Base-by-base conservation (phyloP, 1,140 invertebrate species). In the Gryon sp. region DNA sequence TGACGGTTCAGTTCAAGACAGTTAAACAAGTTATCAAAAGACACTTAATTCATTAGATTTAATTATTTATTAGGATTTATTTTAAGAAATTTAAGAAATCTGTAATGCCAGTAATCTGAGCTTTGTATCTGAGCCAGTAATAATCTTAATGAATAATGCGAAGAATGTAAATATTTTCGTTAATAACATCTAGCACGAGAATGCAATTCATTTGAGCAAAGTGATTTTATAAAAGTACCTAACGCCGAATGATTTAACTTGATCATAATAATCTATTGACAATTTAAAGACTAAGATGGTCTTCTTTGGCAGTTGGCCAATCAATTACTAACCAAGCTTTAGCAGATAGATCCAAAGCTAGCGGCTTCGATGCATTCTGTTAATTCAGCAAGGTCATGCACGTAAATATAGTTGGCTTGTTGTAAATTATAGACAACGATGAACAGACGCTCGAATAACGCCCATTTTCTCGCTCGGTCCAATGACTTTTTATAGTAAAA, bases 371-470 rank as follows among this genome's bases (percentile, higher is more conserved):
- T 62, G 55, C 48, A 55, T 66, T 75, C 62, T 15, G 72, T 75
- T 75, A 75, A 75, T 75, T 66, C 24, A 40, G 52, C 70, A 74
- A 74, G 70, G 70, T 66, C 70, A 60, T 22, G n/a, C 32, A 30
- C 53, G 18, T 60, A 74, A 74, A 74, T 75, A 62, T 75, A 62
- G 46, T 52, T 22, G 14, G 18, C n/a, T 50, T 46, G 19, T 22
- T 11, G 22, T 63, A 32, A 73, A 73, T 73, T 72, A 72, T 63
- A 73, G 48, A 36, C 45, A 20, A 24, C 22, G 9, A 55, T 34
- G 16, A 6, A 43, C 43, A 41, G 41, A 32, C 4, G 46, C n/a
- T 20, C 26, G 50, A 32, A 46, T 18, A 38, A 53, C 30, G 28
- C 36, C 45, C 46, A 36, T 48, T 48, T 52, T 50, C 53, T 59